Evolutionary conservation across 2,888 invertebrate species (phyloP), one percentile per base, ranked within the genome.

Genomic region (Charanyca ferruginea): DNA sequence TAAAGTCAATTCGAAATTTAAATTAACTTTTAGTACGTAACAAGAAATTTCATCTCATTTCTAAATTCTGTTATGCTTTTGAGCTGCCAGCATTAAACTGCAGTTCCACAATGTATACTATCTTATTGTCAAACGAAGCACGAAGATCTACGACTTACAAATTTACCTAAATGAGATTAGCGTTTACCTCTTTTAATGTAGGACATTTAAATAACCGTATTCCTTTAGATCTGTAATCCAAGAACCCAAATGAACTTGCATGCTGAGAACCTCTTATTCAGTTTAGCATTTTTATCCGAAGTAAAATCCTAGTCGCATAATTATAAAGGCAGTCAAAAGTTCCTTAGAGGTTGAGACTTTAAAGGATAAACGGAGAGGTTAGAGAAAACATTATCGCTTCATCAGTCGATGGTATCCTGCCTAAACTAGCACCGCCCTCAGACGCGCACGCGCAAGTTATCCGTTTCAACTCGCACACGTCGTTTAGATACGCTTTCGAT

Each of bases 401-500:
- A 83, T 83, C 81, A 75, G 11, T 45, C 44, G 83, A 81, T 83
- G 55, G 51, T 77, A 81, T 83, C 81, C 80, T 45, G 44, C 53
- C 62, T 62, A 73, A 61, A 62, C 49, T 49, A 58, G 83, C 71
- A 67, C 83, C 69, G 75, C 70, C 78, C 75, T 66, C 44, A 66
- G 53, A 71, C 61, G 61, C 65, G 66, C 72, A 52, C 48, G 67
- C 67, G 71, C 78, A 66, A 59, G 47, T 62, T 57, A 66, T 61
- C 73, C 57, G 65, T 60, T 52, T 51, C 59, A 59, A 65, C 73
- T 70, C 75, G 48, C 73, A 71, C 75, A 72, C 77, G 52, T 81
- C 66, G 53, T 83, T 77, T 68, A 73, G 81, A 68, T 81, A 80
- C 67, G 72, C 77, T 77, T 74, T 69, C 58, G 79, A 80, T 84